phyloP scores from a whole-genome alignment of 2,888 invertebrate species.

The Drosophila conformis region DNA sequence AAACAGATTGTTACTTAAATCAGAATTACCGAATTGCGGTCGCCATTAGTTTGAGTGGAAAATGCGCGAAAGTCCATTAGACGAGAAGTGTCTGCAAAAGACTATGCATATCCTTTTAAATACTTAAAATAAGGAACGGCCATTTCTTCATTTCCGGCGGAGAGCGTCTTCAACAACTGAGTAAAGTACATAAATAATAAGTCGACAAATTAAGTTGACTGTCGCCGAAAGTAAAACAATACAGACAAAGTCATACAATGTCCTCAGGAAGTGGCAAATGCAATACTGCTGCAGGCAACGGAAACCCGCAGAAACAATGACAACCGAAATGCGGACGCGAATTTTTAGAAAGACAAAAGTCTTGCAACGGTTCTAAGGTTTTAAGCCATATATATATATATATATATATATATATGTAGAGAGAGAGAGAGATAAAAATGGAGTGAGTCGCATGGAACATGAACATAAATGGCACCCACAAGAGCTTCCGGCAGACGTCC shows the following conservation, averaged over 20 bases:
- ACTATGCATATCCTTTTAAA: background rate
- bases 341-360: conserved; percentile 45
- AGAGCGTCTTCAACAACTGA: conserved; percentile 23
- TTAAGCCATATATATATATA: conserved; percentile 19
- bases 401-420: conserved; percentile 9
- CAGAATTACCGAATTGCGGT: conserved; percentile 59
- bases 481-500: conserved; percentile 76
- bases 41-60: conserved; percentile 31
- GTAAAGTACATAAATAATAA: conserved; percentile 64
- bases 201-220: conserved; percentile 68
- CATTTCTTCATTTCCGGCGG: conserved; percentile 15
- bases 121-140: background rate
- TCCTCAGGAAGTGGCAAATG: conserved; percentile 45
- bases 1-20: conserved; percentile 70
- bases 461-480: conserved; percentile 78
- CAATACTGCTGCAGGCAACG: conserved; percentile 27
- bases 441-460: conserved; percentile 67
- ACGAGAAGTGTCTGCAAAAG: conserved; percentile 3
- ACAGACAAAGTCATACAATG: conserved; percentile 25
- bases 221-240: conserved; percentile 46
- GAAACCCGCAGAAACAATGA: conserved; percentile 52
- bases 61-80: conserved; percentile 22
- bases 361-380: conserved; percentile 44
- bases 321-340: conserved; percentile 34
- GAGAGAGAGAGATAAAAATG: conserved; percentile 50